Conservation (phyloP, 2,797 vertebrate genomes). For the Galago senegalensis region DNA sequence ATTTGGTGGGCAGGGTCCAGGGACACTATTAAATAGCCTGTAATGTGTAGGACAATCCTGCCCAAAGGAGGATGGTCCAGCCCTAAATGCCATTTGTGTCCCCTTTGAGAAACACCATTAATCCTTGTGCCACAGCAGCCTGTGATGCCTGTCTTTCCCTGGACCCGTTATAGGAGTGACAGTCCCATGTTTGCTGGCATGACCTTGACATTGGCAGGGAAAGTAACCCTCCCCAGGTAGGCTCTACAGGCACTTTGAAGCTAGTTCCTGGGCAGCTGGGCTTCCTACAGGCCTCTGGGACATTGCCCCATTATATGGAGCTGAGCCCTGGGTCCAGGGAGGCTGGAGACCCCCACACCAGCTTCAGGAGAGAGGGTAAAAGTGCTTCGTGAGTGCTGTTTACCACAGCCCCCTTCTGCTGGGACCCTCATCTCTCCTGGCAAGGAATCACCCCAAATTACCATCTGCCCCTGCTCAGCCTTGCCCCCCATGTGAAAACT, state of each 20-base stretch:
- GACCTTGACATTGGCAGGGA: background rate
- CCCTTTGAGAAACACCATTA: background rate
- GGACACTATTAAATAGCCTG: background rate
- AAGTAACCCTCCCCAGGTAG: background rate
- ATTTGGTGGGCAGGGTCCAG: background rate
- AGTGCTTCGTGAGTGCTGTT: background rate
- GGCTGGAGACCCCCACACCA: background rate
- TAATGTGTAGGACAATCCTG: background rate
- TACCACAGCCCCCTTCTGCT: background rate
- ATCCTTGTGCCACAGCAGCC: background rate
- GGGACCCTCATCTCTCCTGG: background rate
- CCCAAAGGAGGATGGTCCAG: background rate
- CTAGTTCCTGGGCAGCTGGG: background rate
- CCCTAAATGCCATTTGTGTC: background rate
- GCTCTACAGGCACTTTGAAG: background rate
- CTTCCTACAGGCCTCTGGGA: background rate
- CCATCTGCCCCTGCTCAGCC: background rate
- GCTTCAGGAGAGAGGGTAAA: background rate
- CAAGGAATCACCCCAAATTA: background rate
- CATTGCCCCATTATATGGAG: background rate
- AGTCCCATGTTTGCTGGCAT: background rate
- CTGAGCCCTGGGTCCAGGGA: background rate
- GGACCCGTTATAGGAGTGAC: rapidly evolving
- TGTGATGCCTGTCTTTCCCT: background rate
- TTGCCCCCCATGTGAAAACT: background rate